Conservation (phyloP, 1,140 invertebrate species). For the Oppia nitens region DNA sequence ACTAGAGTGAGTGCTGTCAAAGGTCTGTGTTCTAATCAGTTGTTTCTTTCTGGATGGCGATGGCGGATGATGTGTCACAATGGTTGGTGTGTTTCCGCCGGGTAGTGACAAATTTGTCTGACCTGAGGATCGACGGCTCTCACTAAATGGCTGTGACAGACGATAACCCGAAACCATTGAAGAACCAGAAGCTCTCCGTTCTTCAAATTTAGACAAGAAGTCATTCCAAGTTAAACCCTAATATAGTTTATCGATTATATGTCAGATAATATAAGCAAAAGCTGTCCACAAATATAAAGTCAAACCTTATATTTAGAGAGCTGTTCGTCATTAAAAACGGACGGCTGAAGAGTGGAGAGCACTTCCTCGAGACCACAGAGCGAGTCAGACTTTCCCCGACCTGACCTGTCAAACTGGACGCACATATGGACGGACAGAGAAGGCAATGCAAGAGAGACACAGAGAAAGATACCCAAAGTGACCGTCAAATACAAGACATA, state of each 20-base stretch:
- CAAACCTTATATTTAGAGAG: constrained; percentile 36
- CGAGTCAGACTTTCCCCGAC: constrained; percentile 35
- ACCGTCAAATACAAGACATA: not conserved
- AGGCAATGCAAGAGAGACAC: constrained; percentile 4
- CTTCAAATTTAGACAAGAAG: constrained; percentile 25
- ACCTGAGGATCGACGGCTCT: constrained; percentile 12
- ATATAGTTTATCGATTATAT: constrained; percentile 2
- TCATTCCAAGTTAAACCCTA: constrained; percentile 32
- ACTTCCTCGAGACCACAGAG: constrained; percentile 37
- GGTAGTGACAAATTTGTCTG: constrained; percentile 14
- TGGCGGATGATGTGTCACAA: not conserved
- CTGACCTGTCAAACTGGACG: constrained; percentile 37
- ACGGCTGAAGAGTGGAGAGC: constrained; percentile 34
- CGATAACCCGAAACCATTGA: constrained; percentile 16
- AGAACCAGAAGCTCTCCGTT: constrained; percentile 18
- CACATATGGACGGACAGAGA: constrained; percentile 22
- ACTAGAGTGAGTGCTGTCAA: constrained; percentile 8
- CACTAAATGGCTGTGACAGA: constrained; percentile 6
- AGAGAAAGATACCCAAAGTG: not conserved
- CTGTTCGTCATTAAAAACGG: constrained; percentile 41
- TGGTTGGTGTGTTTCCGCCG: not conserved
- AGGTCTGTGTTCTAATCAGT: constrained; percentile 10
- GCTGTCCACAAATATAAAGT: not conserved
- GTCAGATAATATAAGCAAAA: too few relatives aligned
- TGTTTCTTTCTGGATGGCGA: not conserved